phyloP scores from a whole-genome alignment of 2,888 invertebrate genomes.

The Zelleria hepariella region DNA sequence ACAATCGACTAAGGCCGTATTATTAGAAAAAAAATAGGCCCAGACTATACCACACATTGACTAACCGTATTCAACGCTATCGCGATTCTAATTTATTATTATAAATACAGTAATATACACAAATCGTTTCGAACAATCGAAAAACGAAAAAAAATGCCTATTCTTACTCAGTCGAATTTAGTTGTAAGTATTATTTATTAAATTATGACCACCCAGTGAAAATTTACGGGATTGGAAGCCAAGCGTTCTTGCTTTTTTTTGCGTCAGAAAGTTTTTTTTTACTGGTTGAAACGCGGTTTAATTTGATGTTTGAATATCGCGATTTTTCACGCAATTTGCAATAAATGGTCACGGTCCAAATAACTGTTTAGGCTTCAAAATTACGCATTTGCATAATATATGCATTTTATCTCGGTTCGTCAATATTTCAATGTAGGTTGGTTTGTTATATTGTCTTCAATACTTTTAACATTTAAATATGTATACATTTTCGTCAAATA shows the following conservation, averaged over 20 bases:
- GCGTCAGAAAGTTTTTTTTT: too few species aligned
- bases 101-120: background rate
- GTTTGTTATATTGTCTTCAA: background rate
- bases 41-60: constrained; percentile 15
- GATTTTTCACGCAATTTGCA: too few species aligned
- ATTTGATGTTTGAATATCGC: too few species aligned
- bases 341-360: too few species aligned
- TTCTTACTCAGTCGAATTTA: constrained; percentile 9
- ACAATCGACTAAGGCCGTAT: constrained; percentile 18
- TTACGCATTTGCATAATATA: too few species aligned
- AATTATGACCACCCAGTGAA: background rate
- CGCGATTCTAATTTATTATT: background rate
- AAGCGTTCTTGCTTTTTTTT: too few species aligned
- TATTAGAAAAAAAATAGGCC: constrained; percentile 25
- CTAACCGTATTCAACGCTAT: background rate
- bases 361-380: too few species aligned
- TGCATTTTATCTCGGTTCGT: background rate
- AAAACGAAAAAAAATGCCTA: constrained; percentile 1
- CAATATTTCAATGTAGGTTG: background rate
- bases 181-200: too few species aligned
- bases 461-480: too few species aligned
- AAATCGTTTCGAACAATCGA: background rate
- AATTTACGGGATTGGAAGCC: too few species aligned
- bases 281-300: too few species aligned
- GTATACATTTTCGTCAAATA: too few species aligned